Conservation (phyloP, 2,888 invertebrate genomes). For the Seira sanloemensis region DNA sequence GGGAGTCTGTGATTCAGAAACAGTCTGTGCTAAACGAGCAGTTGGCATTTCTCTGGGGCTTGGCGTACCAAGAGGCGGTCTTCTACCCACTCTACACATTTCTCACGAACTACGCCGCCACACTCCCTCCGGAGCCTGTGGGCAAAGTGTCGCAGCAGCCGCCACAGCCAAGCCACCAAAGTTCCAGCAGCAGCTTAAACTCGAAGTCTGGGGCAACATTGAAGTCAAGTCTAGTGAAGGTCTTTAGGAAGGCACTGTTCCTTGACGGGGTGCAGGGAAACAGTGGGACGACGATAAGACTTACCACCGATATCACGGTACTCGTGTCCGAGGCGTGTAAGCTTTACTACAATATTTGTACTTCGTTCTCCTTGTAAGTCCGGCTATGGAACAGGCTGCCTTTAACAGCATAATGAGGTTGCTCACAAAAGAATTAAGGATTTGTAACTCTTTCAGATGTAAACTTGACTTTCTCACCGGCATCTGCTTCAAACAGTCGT, state of each 20-base stretch:
- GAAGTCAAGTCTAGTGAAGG: constrained; percentile 56
- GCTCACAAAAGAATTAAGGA: too few species aligned
- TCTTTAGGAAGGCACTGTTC: constrained; percentile 57
- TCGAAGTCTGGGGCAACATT: constrained; percentile 37
- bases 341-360: constrained; percentile 69
- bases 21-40: constrained; percentile 83
- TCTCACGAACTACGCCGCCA: constrained; percentile 53
- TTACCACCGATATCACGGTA: constrained; percentile 67
- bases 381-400: too few species aligned
- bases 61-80: constrained; percentile 73
- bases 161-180: neutral
- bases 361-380: constrained; percentile 69
- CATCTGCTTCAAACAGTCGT: constrained; percentile 71
- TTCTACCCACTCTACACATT: constrained; percentile 67
- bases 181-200: neutral
- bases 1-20: constrained; percentile 83
- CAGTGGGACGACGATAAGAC: constrained; percentile 38
- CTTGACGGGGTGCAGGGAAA: constrained; percentile 49
- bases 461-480: constrained; percentile 72
- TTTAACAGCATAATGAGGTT: too few species aligned
- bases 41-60: constrained; percentile 84
- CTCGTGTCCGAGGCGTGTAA: constrained; percentile 69
- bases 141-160: neutral
- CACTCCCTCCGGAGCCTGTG: constrained; percentile 11
- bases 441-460: constrained; percentile 48